These are phyloP conservation scores for Musca vetustissima DNA, from an alignment of 1,140 invertebrate genomes.

Conservation along the genomic window DNA sequence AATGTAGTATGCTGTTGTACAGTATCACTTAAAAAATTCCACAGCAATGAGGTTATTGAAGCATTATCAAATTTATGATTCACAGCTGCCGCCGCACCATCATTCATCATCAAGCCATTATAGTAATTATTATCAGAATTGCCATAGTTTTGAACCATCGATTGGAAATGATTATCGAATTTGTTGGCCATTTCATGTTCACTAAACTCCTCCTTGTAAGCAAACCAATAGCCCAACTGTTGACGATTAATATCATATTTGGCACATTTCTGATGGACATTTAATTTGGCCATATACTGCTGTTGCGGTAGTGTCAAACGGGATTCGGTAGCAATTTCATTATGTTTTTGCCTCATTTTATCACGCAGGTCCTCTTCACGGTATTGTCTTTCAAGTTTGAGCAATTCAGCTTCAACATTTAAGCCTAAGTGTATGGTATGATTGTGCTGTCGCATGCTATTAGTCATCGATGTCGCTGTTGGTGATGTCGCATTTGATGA, in stretches of 20 bases:
- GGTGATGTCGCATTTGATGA: conserved; percentile 3
- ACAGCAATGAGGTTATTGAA: conserved; percentile 33
- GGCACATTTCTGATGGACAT: conserved; percentile 10
- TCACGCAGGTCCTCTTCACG: conserved; percentile 39
- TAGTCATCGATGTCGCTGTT: conserved; percentile 2
- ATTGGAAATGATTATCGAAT: background rate
- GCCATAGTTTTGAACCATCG: background rate
- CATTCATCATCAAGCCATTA: too few species aligned
- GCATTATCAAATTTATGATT: conserved; percentile 10
- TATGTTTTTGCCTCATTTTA: conserved; percentile 28
- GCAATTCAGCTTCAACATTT: conserved; percentile 45
- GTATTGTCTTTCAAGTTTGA: conserved; percentile 39
- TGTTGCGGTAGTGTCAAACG: conserved; percentile 25
- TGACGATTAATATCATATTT: conserved; percentile 5
- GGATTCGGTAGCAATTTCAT: conserved; percentile 22
- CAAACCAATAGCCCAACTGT: conserved; percentile 36
- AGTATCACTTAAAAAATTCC: conserved; percentile 38
- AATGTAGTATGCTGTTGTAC: conserved; percentile 30
- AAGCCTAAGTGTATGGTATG: conserved; percentile 33
- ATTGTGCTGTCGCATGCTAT: conserved; percentile 4
- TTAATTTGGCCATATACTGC: conserved; percentile 9
- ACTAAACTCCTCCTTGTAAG: conserved; percentile 41
- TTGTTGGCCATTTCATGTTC: conserved; percentile 27
- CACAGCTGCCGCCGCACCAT: too few species aligned
- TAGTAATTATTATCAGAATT: background rate